phyloP scores from a whole-genome alignment of 2,113 vertebrate species.

The Chamaetylas fuelleborni region DNA sequence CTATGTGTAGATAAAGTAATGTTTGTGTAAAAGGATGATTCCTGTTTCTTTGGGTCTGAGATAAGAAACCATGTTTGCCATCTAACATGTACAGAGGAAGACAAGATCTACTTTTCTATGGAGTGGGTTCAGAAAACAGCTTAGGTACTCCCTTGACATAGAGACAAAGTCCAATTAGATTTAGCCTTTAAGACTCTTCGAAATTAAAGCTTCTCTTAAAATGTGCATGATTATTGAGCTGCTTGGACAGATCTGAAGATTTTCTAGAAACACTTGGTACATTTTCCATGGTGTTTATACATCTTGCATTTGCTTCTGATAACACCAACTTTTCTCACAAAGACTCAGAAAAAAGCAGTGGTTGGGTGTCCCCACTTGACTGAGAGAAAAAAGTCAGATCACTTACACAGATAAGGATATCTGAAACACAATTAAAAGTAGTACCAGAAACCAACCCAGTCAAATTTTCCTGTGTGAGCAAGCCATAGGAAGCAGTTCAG shows the following conservation, averaged over 20 bases:
- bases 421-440: neutral
- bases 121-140: neutral
- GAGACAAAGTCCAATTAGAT: neutral
- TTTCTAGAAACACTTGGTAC: neutral
- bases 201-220: neutral
- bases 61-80: neutral
- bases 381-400: neutral
- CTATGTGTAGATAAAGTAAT: neutral
- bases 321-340: neutral
- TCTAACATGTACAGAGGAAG: neutral
- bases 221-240: neutral
- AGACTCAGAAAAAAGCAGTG: neutral
- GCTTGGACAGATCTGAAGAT: neutral
- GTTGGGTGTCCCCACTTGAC: neutral
- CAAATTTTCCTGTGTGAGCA: neutral
- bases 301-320: neutral
- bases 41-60: neutral
- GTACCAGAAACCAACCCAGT: neutral
- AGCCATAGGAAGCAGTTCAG: neutral
- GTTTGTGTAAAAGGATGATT: neutral
- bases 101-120: neutral
- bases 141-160: neutral
- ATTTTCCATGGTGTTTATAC: neutral
- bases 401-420: neutral
- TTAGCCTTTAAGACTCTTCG: neutral